Percentiles rank a stretch among this genome's conserved stretches.
phyloP scores from a whole-genome alignment of 1,140 invertebrate genomes.

The Drosophila sturtevanti region DNA sequence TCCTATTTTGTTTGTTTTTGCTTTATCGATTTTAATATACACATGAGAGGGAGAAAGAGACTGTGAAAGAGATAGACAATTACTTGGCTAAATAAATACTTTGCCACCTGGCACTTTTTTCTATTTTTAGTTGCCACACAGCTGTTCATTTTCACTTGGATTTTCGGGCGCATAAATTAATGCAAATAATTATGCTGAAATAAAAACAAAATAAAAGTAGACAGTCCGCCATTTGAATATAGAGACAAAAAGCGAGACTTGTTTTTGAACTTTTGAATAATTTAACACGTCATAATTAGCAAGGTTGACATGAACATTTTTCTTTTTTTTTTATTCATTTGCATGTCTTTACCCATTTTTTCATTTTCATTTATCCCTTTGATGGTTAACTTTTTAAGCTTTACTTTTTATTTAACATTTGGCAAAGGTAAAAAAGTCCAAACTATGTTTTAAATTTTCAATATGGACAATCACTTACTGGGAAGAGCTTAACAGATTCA shows the following conservation, averaged over 20 bases:
- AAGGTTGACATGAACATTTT: slow-evolving; percentile 25
- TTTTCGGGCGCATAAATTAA: slow-evolving; percentile 42
- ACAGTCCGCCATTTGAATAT: background rate
- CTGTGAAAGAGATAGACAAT: background rate
- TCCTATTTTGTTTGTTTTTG: slow-evolving; percentile 3
- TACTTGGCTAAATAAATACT: slow-evolving; percentile 7
- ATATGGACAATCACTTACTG: too few relatives aligned
- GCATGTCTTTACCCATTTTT: background rate
- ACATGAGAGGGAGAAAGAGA: background rate
- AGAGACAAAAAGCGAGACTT: slow-evolving; percentile 32
- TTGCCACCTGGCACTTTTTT: slow-evolving; percentile 13
- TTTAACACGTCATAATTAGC: slow-evolving; percentile 56
- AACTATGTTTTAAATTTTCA: background rate
- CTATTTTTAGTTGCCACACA: slow-evolving; percentile 34
- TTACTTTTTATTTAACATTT: background rate
- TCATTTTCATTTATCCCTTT: background rate
- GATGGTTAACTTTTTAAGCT: background rate
- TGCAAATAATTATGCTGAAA: slow-evolving; percentile 52
- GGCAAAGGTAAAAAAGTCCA: background rate
- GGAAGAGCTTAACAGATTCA: too few relatives aligned
- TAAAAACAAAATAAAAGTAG: slow-evolving; percentile 13
- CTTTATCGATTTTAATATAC: slow-evolving; percentile 39
- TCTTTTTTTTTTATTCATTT: slow-evolving; percentile 9
- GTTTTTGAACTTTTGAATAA: slow-evolving; percentile 55
- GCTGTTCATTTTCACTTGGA: slow-evolving; percentile 33